Evolutionary conservation across 2,797 vertebrate species (phyloP).

Genomic region (Lacerta bilineata): DNA sequence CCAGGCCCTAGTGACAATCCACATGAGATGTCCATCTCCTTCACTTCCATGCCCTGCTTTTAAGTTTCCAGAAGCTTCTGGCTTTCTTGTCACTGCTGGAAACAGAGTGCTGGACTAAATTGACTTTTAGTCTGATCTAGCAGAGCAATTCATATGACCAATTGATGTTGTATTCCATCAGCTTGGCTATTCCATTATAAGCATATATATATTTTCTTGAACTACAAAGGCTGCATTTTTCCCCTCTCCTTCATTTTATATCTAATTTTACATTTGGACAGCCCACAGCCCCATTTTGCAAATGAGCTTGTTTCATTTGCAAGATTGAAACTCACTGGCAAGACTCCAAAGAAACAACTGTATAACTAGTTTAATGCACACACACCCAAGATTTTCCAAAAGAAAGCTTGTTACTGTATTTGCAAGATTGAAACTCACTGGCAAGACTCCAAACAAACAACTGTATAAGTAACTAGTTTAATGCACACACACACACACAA

Average conservation of each 20-base stretch:
- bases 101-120: background rate
- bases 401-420: no score
- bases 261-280: background rate
- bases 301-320: background rate
- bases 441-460: background rate
- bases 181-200: background rate
- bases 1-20: background rate
- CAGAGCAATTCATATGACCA: background rate
- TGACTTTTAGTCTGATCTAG: background rate
- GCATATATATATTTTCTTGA: background rate
- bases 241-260: background rate
- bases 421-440: background rate
- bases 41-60: background rate
- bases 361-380: background rate
- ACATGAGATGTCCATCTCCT: background rate
- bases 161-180: background rate
- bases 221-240: background rate
- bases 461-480: background rate
- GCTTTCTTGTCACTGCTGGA: background rate
- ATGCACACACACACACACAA: background rate
- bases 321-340: background rate
- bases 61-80: background rate
- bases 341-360: background rate
- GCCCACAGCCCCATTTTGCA: background rate
- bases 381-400: no score